These are phyloP conservation scores for Aleadryas rufinucha DNA, from an alignment of 2,113 vertebrate species.

Conservation along the genomic window DNA sequence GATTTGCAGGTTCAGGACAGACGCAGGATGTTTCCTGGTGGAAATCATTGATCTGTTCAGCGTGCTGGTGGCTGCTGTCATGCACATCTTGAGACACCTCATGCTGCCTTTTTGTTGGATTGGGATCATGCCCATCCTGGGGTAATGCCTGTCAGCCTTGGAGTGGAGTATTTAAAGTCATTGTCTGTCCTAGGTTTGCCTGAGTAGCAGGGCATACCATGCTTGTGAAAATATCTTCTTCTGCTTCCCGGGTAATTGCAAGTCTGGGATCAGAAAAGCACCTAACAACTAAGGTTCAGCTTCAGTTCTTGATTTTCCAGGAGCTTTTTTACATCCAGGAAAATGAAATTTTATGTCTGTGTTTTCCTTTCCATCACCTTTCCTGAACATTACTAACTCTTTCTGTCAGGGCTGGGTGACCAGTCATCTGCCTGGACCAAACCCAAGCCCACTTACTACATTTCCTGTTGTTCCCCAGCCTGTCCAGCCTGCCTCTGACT, in stretches of 20 bases:
- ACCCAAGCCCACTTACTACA: not conserved
- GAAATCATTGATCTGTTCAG: not conserved
- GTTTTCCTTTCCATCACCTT: not conserved
- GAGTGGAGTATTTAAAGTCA: not conserved
- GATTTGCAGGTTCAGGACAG: not conserved
- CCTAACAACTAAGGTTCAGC: not conserved
- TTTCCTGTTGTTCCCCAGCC: constrained; percentile 18
- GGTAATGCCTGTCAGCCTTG: not conserved
- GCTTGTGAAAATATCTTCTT: not conserved
- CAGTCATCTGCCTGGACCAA: not conserved
- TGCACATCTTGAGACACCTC: not conserved
- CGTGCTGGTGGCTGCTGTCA: not conserved
- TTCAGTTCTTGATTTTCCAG: not conserved
- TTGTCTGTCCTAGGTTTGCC: not conserved
- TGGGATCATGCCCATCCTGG: not conserved
- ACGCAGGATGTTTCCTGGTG: not conserved
- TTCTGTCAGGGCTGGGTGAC: not conserved
- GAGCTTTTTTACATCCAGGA: not conserved
- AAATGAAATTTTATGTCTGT: not conserved
- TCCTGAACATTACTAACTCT: constrained; percentile 30
- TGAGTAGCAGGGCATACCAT: not conserved
- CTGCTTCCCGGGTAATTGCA: not conserved
- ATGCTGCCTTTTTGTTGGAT: not conserved
- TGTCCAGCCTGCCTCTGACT: not conserved
- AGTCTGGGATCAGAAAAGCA: not conserved